Evolutionary conservation across 1,140 invertebrate genomes (phyloP).

Genomic region (Brachionus koreanus): DNA sequence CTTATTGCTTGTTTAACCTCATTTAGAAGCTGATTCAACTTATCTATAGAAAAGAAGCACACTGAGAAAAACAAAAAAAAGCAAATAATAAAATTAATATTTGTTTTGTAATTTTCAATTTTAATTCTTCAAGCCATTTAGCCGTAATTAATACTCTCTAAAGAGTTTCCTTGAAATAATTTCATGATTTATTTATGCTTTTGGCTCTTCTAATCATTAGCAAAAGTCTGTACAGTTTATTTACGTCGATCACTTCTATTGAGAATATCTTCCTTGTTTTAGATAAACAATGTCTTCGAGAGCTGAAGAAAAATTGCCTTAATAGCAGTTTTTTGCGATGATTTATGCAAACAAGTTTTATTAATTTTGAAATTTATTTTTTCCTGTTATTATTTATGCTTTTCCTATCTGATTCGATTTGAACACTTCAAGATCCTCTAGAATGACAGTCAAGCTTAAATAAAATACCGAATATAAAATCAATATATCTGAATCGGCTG

Average conservation of each 20-base stretch:
- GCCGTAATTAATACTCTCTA: constrained; percentile 18
- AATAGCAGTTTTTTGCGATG: neutral
- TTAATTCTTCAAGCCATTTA: neutral
- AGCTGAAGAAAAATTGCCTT: neutral
- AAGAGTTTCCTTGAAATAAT: constrained; percentile 5
- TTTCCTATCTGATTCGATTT: neutral
- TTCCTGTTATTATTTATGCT: neutral
- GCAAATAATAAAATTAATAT: neutral
- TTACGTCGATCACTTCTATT: neutral
- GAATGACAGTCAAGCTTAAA: neutral
- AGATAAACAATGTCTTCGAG: constrained; percentile 1
- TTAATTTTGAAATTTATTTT: neutral
- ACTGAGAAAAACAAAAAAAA: neutral
- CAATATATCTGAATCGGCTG: neutral
- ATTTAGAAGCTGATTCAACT: neutral
- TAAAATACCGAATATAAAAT: neutral
- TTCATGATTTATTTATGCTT: constrained; percentile 9
- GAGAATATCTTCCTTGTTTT: constrained; percentile 1
- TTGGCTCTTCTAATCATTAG: neutral
- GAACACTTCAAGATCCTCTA: neutral
- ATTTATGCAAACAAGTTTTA: constrained; percentile 9
- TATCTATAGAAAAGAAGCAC: neutral
- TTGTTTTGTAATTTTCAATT: neutral
- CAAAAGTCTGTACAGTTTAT: neutral
- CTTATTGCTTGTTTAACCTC: neutral